phyloP scores from a whole-genome alignment of 1,140 invertebrate species.

The Epicauta chinensis region DNA sequence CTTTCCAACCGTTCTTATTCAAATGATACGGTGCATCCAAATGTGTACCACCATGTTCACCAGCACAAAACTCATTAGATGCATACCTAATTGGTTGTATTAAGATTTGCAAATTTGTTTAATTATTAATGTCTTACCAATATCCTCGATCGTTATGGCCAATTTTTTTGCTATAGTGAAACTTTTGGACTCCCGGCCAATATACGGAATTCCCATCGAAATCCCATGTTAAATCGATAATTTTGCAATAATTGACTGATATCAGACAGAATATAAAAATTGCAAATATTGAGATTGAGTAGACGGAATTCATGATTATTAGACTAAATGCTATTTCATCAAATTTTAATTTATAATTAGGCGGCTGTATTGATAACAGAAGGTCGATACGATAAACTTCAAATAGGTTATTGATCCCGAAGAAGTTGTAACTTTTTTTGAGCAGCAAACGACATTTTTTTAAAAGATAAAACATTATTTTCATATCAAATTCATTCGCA shows the following conservation, averaged over 20 bases:
- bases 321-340: no score
- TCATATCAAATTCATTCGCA: no score
- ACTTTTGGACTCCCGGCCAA: constrained; percentile 35
- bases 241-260: constrained; percentile 1
- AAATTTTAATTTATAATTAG: no score
- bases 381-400: no score
- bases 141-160: constrained; percentile 14
- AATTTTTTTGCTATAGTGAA: constrained; percentile 28
- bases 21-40: constrained; percentile 65
- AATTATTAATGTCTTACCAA: constrained; percentile 34
- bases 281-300: no score
- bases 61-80: constrained; percentile 49
- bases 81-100: constrained; percentile 46
- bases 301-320: no score
- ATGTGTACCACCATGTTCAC: constrained; percentile 61
- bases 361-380: no score
- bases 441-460: no score
- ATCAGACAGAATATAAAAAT: no score
- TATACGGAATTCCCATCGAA: constrained; percentile 45
- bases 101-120: neutral
- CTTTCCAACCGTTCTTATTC: constrained; percentile 44
- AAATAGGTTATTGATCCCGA: no score
- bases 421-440: no score
- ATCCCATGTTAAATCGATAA: constrained; percentile 44
- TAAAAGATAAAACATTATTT: no score